These are phyloP conservation scores for Aelia acuminata DNA, from an alignment of 2,888 invertebrate genomes.

Conservation along the genomic window DNA sequence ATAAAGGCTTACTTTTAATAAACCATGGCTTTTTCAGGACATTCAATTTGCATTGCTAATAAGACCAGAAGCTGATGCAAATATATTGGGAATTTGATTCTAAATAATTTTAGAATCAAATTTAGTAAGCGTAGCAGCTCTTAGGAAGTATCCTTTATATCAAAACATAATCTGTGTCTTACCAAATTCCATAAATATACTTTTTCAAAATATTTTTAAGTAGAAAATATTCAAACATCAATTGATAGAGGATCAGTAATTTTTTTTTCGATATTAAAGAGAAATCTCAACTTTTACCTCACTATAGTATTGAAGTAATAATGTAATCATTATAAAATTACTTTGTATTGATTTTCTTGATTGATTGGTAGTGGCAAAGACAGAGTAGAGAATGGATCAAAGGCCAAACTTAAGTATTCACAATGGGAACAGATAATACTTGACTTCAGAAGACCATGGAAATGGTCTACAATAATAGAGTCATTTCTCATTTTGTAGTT, in stretches of 20 bases:
- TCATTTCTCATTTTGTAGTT: constrained; percentile 86
- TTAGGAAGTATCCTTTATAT: no score
- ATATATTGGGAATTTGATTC: no score
- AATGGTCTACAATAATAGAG: constrained; percentile 90
- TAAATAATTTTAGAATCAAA: no score
- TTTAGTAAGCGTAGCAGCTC: no score
- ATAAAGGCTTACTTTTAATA: no score
- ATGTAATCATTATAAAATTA: constrained; percentile 56
- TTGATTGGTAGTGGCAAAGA: constrained; percentile 93
- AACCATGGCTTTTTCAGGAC: no score
- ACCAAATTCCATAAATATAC: no score
- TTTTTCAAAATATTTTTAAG: neutral
- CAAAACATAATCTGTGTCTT: no score
- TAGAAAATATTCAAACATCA: neutral
- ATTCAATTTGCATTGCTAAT: no score
- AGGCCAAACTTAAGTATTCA: constrained; percentile 86
- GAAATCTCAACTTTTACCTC: neutral
- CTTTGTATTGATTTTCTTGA: constrained; percentile 65
- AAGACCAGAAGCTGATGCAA: no score
- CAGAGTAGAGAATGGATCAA: constrained; percentile 93
- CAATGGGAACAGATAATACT: constrained; percentile 88
- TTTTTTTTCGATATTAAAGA: neutral
- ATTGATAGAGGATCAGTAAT: neutral
- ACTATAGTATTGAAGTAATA: neutral
- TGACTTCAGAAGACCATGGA: constrained; percentile 93